A percentile compares a stretch with the other conserved stretches of the same genome.
phyloP scores from a whole-genome alignment of 2,113 vertebrate species.

The Gallinago undulata region DNA sequence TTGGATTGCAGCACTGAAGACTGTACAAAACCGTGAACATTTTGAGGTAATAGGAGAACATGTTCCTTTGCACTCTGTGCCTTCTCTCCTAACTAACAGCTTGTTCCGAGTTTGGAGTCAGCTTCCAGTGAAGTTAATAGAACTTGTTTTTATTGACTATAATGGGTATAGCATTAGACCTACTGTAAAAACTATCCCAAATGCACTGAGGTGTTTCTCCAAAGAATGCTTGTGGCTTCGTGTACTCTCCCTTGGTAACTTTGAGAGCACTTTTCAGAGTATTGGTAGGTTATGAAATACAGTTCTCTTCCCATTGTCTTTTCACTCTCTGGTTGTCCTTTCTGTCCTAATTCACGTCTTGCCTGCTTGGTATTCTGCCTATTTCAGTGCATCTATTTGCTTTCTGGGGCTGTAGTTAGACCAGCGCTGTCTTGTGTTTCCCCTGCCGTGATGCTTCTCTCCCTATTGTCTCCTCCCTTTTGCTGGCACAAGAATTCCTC shows the following conservation, averaged over 20 bases:
- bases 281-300: neutral
- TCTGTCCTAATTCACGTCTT: neutral
- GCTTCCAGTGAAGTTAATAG: neutral
- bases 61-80: neutral
- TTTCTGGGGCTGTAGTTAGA: neutral
- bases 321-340: neutral
- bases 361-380: neutral
- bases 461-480: neutral
- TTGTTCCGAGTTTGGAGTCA: neutral
- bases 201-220: neutral
- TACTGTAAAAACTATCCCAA: neutral
- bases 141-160: neutral
- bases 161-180: neutral
- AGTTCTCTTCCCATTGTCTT: neutral
- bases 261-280: neutral
- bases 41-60: constrained; percentile 83
- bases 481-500: neutral
- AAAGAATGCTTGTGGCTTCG: neutral
- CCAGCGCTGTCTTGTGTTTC: neutral
- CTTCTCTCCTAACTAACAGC: neutral
- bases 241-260: neutral
- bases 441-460: neutral
- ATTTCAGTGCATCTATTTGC: neutral
- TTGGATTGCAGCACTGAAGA: constrained; percentile 93
- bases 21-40: constrained; percentile 90